Evolutionary conservation across 2,113 vertebrate genomes (phyloP).

Genomic region (Pithys albifrons): DNA sequence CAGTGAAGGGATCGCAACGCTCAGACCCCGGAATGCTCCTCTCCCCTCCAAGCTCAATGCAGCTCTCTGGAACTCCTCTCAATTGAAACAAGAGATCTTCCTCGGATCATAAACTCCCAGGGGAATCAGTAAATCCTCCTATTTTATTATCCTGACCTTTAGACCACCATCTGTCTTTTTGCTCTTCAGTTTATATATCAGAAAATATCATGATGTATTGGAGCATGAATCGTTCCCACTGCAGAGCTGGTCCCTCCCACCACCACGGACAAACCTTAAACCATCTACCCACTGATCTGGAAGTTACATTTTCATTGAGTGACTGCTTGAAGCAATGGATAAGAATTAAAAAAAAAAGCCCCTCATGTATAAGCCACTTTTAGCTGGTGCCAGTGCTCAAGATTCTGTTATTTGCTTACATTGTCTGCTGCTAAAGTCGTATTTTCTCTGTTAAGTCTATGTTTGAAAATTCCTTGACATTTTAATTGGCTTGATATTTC

Average conservation of each 20-base stretch:
- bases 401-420: background rate
- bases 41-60: background rate
- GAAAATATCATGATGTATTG: background rate
- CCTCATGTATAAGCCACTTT: background rate
- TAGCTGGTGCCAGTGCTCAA: background rate
- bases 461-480: background rate
- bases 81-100: background rate
- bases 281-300: background rate
- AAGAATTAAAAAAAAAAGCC: background rate
- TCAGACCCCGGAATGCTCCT: rapidly evolving
- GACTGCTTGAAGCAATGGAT: background rate
- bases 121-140: background rate
- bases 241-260: background rate
- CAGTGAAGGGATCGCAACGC: rapidly evolving
- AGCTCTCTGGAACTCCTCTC: background rate
- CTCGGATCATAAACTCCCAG: background rate
- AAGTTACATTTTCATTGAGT: background rate
- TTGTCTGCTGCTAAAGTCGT: background rate
- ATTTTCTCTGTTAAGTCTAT: background rate
- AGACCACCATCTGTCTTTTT: background rate
- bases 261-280: background rate
- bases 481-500: constrained; percentile 18
- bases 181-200: background rate
- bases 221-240: background rate
- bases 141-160: constrained; percentile 7